Base-by-base conservation (phyloP, 2,888 invertebrate genomes). In the Cistogaster globosa region DNA sequence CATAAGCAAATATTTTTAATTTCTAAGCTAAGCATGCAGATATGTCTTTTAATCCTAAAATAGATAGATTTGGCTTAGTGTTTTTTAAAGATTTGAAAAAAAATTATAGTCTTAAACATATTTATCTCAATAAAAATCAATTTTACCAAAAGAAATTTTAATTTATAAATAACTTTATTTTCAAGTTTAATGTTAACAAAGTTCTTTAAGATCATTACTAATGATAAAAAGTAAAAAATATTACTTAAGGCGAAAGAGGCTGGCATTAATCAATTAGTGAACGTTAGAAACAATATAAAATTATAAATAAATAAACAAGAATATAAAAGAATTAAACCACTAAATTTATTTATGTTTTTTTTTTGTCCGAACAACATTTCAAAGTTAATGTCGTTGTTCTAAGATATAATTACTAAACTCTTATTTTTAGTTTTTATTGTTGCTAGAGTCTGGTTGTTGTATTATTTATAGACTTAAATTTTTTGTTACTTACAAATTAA, bases 341-440 rank as follows among this genome's bases (percentile, higher is more conserved):
- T 48, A 16, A 32, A n/a, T 48, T 53, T 20, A 18, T n/a, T 60
- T 20, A n/a, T 5, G 38, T 58, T 42, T 16, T 32, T 5, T 38
- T 58, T 26, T 16, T 32, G 8, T n/a, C n/a, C 45, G n/a, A 79
- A 62, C 57, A 68, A 67, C 65, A 69, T 79, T 80, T 84, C 84
- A 80, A 83, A 84, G 69, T 68, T 84, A 80, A 80, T 80, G 76
- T 72, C 72, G 68, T 45, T 74, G 32, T 48, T 81, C 51, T 69
- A 51, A 62, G 16, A 63, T 69, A 62, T 78, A 84, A 84, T 85
- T 85, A 65, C 78, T 71, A 58, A 75, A 85, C 78, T 71, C 45
- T 14, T 32, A 57, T 11, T 57, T 68, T 68, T 53, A 18, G 12
- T 48, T 67, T 57, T 74, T 62, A 8, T 51, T 42, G 2, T 55